Evolutionary conservation across 2,888 invertebrate genomes (phyloP).

Genomic region (Globia sparganii): DNA sequence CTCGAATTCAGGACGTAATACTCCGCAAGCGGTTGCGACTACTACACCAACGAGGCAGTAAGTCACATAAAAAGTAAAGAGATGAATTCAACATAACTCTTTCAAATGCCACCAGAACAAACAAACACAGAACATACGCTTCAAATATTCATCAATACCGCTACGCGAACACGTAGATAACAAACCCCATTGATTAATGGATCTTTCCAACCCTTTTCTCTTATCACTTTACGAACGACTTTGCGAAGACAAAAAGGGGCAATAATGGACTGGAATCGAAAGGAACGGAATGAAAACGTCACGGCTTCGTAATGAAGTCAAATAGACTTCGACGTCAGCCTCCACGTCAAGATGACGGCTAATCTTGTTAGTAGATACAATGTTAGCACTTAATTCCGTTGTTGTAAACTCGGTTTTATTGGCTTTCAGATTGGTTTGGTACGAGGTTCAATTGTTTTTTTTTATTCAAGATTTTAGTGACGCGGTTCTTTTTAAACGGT

Average conservation of each 20-base stretch:
- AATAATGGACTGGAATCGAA: conserved; percentile 50
- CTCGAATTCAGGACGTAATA: too few species aligned
- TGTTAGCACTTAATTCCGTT: conserved; percentile 40
- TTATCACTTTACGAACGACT: conserved; percentile 45
- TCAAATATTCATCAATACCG: conserved; percentile 2
- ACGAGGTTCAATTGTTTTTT: background rate
- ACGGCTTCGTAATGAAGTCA: conserved; percentile 54
- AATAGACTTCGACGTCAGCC: conserved; percentile 49
- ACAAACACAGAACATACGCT: background rate
- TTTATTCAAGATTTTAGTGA: background rate
- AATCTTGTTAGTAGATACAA: conserved; percentile 55
- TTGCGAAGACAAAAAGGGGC: conserved; percentile 35
- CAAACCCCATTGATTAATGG: conserved; percentile 54
- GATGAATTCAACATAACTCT: background rate
- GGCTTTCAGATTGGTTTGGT: conserved; percentile 9
- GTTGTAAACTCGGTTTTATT: conserved; percentile 29
- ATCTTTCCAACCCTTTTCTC: conserved; percentile 40
- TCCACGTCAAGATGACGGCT: conserved; percentile 40
- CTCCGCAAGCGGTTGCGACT: background rate
- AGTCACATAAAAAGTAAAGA: background rate
- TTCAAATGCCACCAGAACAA: background rate
- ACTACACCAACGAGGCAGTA: background rate
- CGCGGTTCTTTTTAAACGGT: too few species aligned
- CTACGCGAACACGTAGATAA: conserved; percentile 2
- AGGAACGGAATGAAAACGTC: conserved; percentile 34